A percentile compares a stretch with the other conserved stretches of the same genome.
Conservation (phyloP, 2,113 vertebrate species). For the Poeciliopsis occidentalis region DNA sequence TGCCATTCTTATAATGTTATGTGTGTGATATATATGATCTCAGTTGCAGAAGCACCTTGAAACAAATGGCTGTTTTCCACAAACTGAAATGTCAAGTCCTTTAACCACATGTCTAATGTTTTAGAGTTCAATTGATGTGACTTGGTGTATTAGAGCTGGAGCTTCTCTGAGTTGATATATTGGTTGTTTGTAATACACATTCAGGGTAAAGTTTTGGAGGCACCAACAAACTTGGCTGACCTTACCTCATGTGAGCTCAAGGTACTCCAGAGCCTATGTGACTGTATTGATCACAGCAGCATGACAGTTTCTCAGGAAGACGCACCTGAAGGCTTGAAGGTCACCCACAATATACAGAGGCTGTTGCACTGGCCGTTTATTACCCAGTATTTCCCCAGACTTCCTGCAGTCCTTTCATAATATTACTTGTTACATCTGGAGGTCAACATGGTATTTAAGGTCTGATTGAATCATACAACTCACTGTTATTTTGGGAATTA, state of each 20-base stretch:
- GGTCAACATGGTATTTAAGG: no score
- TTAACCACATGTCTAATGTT: neutral
- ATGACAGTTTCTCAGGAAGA: slow-evolving; percentile 6
- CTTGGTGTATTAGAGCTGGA: neutral
- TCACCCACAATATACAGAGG: neutral
- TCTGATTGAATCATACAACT: no score
- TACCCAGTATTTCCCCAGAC: neutral
- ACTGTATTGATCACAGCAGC: neutral
- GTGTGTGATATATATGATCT: neutral
- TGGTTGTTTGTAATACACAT: neutral
- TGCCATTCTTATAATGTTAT: neutral
- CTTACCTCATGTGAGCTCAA: neutral
- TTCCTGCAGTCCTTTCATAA: neutral
- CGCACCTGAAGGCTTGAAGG: neutral
- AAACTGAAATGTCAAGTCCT: neutral
- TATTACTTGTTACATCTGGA: neutral
- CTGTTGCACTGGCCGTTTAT: neutral
- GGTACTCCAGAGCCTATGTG: neutral
- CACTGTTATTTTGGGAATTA: no score
- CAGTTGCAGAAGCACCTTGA: neutral
- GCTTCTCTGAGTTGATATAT: neutral
- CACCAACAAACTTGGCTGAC: neutral
- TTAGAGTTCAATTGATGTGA: neutral
- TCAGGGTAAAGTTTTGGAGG: neutral
- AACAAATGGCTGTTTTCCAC: no score